A percentile compares a stretch with the other conserved stretches of the same genome.
Evolutionary conservation across 2,113 vertebrate species (phyloP).

Genomic region (Casuarius casuarius): DNA sequence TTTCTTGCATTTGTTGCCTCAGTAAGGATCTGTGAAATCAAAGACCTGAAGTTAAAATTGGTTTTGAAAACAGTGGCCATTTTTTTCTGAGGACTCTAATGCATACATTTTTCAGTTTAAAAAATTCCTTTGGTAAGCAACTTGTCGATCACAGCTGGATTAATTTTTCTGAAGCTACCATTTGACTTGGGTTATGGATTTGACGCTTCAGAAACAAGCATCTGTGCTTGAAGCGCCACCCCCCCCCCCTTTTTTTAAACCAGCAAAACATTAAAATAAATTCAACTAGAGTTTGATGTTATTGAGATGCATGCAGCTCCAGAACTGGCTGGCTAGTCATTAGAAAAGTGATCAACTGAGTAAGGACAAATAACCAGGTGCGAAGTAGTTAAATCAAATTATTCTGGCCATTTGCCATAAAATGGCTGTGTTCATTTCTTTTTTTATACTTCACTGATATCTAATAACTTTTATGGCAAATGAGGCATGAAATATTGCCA

Average conservation of each 20-base stretch:
- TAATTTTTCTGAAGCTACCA: background rate
- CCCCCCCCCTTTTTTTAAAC: background rate
- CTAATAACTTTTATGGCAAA: conserved; percentile 17
- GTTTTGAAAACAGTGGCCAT: background rate
- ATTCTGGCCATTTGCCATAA: conserved; percentile 15
- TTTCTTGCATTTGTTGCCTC: background rate
- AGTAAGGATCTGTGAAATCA: background rate
- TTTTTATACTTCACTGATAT: conserved; percentile 3
- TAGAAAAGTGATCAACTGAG: background rate
- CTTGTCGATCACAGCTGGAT: background rate
- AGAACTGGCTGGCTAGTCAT: background rate
- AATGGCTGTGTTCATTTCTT: conserved; percentile 9
- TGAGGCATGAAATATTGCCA: conserved; percentile 32
- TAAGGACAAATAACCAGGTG: background rate
- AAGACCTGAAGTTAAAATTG: background rate
- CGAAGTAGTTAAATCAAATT: conserved; percentile 16
- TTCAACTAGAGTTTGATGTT: background rate
- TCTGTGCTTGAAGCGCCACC: background rate
- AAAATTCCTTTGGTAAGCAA: background rate
- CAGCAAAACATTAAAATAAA: background rate
- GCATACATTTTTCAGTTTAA: background rate
- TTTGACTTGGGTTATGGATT: background rate
- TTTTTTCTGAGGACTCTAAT: background rate
- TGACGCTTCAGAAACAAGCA: background rate
- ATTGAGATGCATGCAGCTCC: background rate